Conservation (phyloP, 2,113 vertebrate species). For the Apodemus speciosus region DNA sequence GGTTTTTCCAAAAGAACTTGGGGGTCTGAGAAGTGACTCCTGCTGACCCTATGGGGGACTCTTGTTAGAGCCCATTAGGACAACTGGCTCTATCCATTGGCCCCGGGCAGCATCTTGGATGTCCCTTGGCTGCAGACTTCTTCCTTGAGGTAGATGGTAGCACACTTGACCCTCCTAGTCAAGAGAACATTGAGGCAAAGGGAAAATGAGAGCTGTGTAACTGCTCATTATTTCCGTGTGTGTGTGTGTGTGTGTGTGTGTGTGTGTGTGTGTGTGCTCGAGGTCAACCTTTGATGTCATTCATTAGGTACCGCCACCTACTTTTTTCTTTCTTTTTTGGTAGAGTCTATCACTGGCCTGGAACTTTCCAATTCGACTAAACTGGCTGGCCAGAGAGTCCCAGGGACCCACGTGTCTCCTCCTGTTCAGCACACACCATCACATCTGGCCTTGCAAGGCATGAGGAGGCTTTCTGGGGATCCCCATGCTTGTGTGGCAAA, state of each 20-base stretch:
- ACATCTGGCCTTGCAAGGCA: too few species aligned
- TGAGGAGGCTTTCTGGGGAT: not conserved
- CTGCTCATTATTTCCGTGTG: too few species aligned
- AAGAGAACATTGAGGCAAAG: not conserved
- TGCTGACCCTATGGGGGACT: rapidly evolving
- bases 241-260: not conserved
- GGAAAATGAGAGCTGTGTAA: not conserved
- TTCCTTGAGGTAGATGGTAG: not conserved
- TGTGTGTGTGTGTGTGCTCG: not conserved
- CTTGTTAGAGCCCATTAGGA: not conserved
- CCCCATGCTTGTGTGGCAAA: not conserved
- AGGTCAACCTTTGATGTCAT: not conserved
- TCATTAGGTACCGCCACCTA: not conserved
- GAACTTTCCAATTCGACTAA: not conserved
- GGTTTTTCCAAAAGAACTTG: not conserved
- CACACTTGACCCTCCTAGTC: not conserved
- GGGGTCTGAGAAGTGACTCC: not conserved
- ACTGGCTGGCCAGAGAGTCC: not conserved
- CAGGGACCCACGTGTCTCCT: not conserved
- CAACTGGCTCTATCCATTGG: not conserved
- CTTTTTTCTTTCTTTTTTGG: not conserved
- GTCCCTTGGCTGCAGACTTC: not conserved
- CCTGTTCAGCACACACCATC: not conserved
- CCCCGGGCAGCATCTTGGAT: rapidly evolving
- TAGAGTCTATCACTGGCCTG: not conserved